Base-by-base conservation (phyloP, 2,797 vertebrate species). In the Gymnocypris eckloni region DNA sequence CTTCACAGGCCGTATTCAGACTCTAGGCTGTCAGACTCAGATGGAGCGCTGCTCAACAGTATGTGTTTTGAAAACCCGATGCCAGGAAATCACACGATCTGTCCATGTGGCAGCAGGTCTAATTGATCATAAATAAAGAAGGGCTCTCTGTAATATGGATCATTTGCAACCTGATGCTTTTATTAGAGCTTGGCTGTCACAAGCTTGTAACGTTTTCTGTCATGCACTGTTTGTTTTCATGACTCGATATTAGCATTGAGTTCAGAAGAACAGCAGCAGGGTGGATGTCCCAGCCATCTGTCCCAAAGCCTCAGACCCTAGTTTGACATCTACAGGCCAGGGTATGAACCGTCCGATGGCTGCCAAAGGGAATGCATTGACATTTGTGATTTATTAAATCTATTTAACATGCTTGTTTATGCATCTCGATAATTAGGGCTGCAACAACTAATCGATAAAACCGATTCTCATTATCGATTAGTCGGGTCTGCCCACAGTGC, bases 221-320 rank as follows among this genome's bases (percentile, higher is more conserved):
- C 83, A 45, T 84, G 75, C 25, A 11, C 75, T 78, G 66, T 79
- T 79, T 79, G 83, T 84, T 71, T 79, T 79, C 66, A 79, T 79
- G 64, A 71, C 66, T 71, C 73, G 2, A 61, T 15, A 69, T 84
- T 67, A 54, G 73, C 4, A 16, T 56, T 69, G 82, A 78, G 82
- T 77, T 84, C 61, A 77, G 73, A 69, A 66, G 72, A 66, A 77
- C 73, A 54, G 75, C 83, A 54, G 73, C 64, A 37, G 73, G 82
- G 75, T 82, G 83, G 75, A 41, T 56, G 75, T 84, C 83, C 48
- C n/a, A 45, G 66, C 75, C 83, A 79, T 85, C 83, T 79, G 83
- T 43, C 52, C 28, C 64, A 48, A 71, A 79, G 41, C 50, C 67
- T 59, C 52, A 64, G 61, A 37, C 33, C 50, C 13, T 25, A 56